Percentiles rank a stretch among this genome's conserved stretches.
Evolutionary conservation across 1,140 invertebrate species (phyloP).

Genomic region (Drosophila lowei): DNA sequence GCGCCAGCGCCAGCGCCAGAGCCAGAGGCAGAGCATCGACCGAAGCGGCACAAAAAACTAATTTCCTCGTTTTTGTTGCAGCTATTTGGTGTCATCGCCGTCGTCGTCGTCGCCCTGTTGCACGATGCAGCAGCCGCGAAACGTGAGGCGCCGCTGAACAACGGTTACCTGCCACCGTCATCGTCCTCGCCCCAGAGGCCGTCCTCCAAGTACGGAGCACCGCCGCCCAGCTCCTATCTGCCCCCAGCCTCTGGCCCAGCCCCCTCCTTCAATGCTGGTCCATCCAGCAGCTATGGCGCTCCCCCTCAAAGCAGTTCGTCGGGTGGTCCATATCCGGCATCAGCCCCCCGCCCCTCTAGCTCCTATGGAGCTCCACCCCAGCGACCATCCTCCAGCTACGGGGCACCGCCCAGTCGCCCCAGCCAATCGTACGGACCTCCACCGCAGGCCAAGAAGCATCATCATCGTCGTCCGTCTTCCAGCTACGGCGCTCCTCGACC

Average conservation of each 20-base stretch:
- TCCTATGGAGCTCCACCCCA: conserved; percentile 50
- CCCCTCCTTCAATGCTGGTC: conserved; percentile 73
- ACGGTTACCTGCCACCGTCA: conserved; percentile 58
- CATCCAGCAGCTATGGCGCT: conserved; percentile 84
- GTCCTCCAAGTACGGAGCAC: conserved; percentile 62
- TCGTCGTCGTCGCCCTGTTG: conserved; percentile 39
- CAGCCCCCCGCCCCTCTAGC: conserved; percentile 82
- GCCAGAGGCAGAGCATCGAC: conserved; percentile 20
- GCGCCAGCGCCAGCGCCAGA: too few relatives aligned
- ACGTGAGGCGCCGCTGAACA: conserved; percentile 71
- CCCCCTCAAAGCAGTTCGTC: conserved; percentile 55
- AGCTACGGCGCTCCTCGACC: conserved; percentile 57
- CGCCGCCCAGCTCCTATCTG: conserved; percentile 71
- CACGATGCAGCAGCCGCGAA: conserved; percentile 51
- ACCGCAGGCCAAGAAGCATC: conserved; percentile 50
- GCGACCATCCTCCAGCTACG: conserved; percentile 82
- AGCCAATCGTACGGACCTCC: conserved; percentile 83
- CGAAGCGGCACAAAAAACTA: conserved; percentile 57
- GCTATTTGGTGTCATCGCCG: conserved; percentile 65
- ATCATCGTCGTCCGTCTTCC: conserved; percentile 70
- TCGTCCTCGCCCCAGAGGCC: conserved; percentile 37
- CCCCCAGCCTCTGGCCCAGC: conserved; percentile 81
- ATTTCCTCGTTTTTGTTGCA: conserved; percentile 70
- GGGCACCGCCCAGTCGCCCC: conserved; percentile 69
- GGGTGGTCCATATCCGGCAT: conserved; percentile 76